These are phyloP conservation scores for Argyrosomus japonicus DNA, from an alignment of 2,113 vertebrate genomes.

Conservation along the genomic window DNA sequence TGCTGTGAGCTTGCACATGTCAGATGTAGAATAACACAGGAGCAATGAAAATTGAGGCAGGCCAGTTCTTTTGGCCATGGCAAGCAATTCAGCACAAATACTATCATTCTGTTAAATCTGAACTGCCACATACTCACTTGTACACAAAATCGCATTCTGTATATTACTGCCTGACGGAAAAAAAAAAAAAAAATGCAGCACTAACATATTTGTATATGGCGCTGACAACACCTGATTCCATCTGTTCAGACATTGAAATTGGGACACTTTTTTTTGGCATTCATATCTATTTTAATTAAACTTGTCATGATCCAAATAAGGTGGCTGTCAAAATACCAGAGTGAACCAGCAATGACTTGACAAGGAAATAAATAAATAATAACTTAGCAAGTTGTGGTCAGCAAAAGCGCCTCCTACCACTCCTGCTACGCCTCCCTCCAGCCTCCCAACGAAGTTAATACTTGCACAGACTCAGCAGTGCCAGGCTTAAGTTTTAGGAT, in stretches of 20 bases:
- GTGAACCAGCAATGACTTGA: constrained; percentile 61
- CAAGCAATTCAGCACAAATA: constrained; percentile 41
- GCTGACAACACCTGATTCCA: constrained; percentile 73
- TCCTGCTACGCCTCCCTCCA: constrained; percentile 7
- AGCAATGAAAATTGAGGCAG: constrained; percentile 29
- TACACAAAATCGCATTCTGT: constrained; percentile 20
- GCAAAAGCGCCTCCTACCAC: constrained; percentile 52
- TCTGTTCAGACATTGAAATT: constrained; percentile 66
- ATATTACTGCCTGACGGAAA: constrained; percentile 39
- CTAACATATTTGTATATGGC: constrained; percentile 68
- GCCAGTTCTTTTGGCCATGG: neutral
- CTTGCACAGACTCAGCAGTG: constrained; percentile 55
- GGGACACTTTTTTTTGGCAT: constrained; percentile 43
- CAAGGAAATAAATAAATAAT: constrained; percentile 78
- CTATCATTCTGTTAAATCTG: constrained; percentile 40
- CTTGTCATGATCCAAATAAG: constrained; percentile 75
- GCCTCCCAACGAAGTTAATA: constrained; percentile 28
- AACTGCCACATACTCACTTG: constrained; percentile 26
- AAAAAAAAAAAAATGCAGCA: constrained; percentile 71
- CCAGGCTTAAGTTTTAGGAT: constrained; percentile 57
- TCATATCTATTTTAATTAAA: constrained; percentile 78
- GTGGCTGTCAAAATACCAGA: constrained; percentile 73
- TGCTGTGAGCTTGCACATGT: constrained; percentile 19
- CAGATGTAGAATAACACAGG: constrained; percentile 23
- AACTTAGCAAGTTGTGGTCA: constrained; percentile 65